Base-by-base conservation (phyloP, 2,888 invertebrate species). In the Oasisia sp. region DNA sequence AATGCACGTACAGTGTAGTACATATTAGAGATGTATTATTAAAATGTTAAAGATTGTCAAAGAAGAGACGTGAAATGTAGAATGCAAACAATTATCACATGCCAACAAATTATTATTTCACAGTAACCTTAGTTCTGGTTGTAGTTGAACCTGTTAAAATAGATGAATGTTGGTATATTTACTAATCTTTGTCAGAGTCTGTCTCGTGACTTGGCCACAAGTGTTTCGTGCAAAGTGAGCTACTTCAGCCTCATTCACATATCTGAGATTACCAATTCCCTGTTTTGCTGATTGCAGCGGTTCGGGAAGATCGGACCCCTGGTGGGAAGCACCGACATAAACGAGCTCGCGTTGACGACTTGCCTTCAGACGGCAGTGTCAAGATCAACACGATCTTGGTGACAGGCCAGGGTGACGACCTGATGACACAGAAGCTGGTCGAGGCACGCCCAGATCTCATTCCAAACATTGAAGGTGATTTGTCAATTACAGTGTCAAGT, bases 241-340 rank as follows among this genome's bases (percentile, higher is more conserved):
- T 74, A 56, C 27, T 74, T 74, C 7, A 5, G 50, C 27, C 0
- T 27, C 7, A 7, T 74, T 2, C 38, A 38, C 38, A 4, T 38
- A 4, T 38, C 2, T 38, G 38, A 38, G 4, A 38, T 38, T 38
- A 38, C 38, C 1, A 38, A 38, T 38, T 4, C 1, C 38, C 38
- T 38, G 38, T 38, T 38, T 38, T 1, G 38, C 38, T 38, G 38
- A 92, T 93, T 92, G 1, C 93, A 96, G 96, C 96, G 93, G 96
- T 96, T 9, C 93, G 96, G 91, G 96, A 96, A 93, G 96, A 96
- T 93, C 92, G 96, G 89, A 95, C 96, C 0, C 96, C 96, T 8
- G 96, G 96, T 11, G 96, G 96, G 8, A 96, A 95, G 93, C 96
- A 96, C 92, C 94, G 96, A 50, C 94, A 94, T 92, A 96, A 96